These are phyloP conservation scores for Carettochelys insculpta DNA, from an alignment of 2,113 vertebrate species.

Conservation along the genomic window DNA sequence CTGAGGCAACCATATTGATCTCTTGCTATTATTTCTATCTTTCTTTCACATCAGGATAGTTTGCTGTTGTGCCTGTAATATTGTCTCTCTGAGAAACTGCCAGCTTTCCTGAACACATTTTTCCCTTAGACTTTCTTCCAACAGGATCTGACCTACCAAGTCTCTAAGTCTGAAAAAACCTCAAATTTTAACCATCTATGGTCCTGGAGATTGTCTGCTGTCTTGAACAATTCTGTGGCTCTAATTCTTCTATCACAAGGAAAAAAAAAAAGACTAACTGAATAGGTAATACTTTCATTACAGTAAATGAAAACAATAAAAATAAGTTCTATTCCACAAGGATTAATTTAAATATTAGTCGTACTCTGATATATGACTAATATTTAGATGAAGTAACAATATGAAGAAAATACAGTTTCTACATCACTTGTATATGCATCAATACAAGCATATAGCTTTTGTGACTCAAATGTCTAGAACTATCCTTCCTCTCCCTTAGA, in stretches of 20 bases:
- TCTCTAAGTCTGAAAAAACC: background rate
- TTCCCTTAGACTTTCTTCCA: background rate
- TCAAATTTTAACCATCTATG: too few relatives aligned
- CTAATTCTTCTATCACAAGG: background rate
- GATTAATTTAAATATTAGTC: accelerated
- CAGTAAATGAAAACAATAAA: background rate
- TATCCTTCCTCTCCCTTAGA: accelerated
- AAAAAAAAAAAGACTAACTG: accelerated
- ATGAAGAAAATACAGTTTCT: background rate
- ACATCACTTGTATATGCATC: background rate
- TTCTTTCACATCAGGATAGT: background rate
- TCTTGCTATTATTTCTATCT: background rate
- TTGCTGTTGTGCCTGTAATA: background rate
- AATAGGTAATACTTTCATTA: background rate
- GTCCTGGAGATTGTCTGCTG: background rate
- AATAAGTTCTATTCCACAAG: background rate
- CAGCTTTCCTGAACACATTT: background rate
- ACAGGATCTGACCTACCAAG: background rate
- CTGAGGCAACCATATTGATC: background rate
- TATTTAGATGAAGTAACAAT: background rate
- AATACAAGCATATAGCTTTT: background rate
- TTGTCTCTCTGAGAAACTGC: background rate
- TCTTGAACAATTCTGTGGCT: background rate
- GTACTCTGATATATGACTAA: too few relatives aligned
- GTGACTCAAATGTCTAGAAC: background rate